These are phyloP conservation scores for Alauda arvensis DNA, from an alignment of 2,797 vertebrate species.

Conservation along the genomic window DNA sequence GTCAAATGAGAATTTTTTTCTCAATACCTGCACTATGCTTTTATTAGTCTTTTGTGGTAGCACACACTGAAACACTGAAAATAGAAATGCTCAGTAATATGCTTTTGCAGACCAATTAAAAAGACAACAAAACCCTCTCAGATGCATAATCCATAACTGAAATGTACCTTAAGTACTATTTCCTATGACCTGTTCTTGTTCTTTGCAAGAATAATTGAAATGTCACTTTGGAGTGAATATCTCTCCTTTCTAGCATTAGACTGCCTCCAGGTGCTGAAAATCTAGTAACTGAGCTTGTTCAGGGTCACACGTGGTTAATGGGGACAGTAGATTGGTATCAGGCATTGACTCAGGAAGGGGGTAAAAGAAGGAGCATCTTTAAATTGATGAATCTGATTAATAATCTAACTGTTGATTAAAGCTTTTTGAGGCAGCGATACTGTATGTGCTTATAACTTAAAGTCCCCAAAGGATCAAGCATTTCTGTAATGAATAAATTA, in stretches of 20 bases:
- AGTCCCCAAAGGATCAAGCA: background rate
- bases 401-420: background rate
- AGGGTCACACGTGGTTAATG: background rate
- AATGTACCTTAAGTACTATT: background rate
- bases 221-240: background rate
- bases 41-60: background rate
- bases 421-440: background rate
- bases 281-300: background rate
- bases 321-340: background rate
- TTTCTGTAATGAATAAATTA: background rate
- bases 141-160: background rate
- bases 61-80: background rate
- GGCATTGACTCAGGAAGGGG: background rate
- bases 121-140: background rate
- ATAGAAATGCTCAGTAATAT: background rate
- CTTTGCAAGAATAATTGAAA: constrained; percentile 13
- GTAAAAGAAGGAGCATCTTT: background rate
- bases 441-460: background rate
- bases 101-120: background rate
- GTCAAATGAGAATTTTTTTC: background rate
- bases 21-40: background rate
- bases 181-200: background rate
- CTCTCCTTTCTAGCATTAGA: background rate
- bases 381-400: background rate
- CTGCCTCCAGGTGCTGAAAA: constrained; percentile 6